Conservation (phyloP, 2,113 vertebrate genomes). For the Eleginops maclovinus region DNA sequence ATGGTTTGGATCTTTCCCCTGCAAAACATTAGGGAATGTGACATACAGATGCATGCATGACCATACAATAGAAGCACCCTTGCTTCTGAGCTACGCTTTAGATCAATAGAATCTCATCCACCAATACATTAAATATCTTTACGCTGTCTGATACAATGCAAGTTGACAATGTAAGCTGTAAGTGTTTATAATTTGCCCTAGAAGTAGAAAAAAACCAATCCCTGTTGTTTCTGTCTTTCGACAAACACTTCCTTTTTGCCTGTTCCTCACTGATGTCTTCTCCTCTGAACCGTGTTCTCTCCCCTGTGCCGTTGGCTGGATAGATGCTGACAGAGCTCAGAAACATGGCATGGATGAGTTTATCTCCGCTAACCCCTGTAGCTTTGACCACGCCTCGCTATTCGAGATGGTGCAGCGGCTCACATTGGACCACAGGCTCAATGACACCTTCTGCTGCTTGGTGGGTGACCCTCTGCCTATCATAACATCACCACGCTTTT, state of each 20-base stretch:
- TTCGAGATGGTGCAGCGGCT: constrained; percentile 99
- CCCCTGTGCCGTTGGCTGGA: constrained; percentile 94
- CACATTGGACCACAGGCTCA: constrained; percentile 99
- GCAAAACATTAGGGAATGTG: constrained; percentile 50
- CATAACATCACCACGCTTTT: not conserved
- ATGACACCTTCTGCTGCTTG: constrained; percentile 99
- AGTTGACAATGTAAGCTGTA: constrained; percentile 97
- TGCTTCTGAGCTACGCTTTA: constrained; percentile 3
- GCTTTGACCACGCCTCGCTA: constrained; percentile 99
- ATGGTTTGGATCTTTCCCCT: constrained; percentile 34
- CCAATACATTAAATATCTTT: constrained; percentile 75
- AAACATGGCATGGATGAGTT: constrained; percentile 99
- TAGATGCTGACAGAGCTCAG: constrained; percentile 99
- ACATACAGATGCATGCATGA: constrained; percentile 76
- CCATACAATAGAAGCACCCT: constrained; percentile 63
- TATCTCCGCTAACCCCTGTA: constrained; percentile 99
- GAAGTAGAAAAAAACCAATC: constrained; percentile 66
- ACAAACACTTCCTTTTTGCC: constrained; percentile 53
- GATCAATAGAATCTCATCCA: constrained; percentile 69
- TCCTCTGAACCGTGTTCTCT: constrained; percentile 87
- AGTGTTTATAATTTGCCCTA: constrained; percentile 86
- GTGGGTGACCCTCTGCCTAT: constrained; percentile 85
- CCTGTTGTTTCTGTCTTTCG: constrained; percentile 72
- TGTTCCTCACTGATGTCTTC: constrained; percentile 72
- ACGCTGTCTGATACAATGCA: constrained; percentile 89